Conservation (phyloP, 2,797 vertebrate species). For the Amblyopsis hoosieri region DNA sequence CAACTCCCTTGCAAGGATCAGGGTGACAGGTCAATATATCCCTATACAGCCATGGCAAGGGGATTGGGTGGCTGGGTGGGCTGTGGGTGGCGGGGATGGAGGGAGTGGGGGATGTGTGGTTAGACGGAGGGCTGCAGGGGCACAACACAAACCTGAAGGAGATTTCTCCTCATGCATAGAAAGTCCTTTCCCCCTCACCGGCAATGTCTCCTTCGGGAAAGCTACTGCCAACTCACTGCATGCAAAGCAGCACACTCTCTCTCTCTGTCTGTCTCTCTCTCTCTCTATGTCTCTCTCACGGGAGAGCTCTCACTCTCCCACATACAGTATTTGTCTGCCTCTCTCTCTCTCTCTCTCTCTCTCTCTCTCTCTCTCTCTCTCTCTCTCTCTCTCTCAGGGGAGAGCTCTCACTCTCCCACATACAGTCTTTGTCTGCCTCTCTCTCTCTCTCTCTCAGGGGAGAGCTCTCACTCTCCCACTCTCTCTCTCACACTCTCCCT, state of each 20-base stretch:
- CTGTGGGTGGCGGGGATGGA: background rate
- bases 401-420: background rate
- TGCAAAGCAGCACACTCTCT: conserved; percentile 67
- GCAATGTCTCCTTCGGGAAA: conserved; percentile 73
- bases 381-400: background rate
- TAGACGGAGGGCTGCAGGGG: background rate
- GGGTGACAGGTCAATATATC: background rate
- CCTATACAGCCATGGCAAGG: background rate
- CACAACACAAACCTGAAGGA: conserved; percentile 74
- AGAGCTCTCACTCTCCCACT: background rate
- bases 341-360: too few relatives aligned
- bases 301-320: background rate
- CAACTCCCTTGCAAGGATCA: conserved; percentile 6
- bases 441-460: background rate
- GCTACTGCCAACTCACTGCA: conserved; percentile 71
- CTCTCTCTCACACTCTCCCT: background rate
- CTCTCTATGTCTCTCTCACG: background rate
- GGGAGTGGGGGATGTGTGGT: background rate
- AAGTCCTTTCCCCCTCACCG: conserved; percentile 75
- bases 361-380: background rate
- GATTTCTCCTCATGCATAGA: conserved; percentile 82
- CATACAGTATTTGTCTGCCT: background rate
- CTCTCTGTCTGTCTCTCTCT: background rate
- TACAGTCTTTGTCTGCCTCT: background rate
- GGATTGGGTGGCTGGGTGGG: conserved; percentile 22